Evolutionary conservation across 2,113 vertebrate genomes (phyloP).

Genomic region (Zosterops lateralis): DNA sequence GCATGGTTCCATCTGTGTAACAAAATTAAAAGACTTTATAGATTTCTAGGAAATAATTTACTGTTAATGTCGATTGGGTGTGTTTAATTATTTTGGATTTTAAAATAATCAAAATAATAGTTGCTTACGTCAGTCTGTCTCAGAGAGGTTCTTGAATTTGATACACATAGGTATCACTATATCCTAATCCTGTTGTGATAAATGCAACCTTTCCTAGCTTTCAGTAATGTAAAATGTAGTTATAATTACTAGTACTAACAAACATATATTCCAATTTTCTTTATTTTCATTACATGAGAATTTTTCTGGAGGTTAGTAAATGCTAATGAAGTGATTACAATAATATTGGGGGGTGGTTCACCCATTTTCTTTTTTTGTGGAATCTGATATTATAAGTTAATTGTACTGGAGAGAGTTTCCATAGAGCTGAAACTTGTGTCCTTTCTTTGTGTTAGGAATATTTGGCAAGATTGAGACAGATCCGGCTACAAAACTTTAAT

Average conservation of each 20-base stretch:
- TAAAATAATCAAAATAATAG: conserved; percentile 23
- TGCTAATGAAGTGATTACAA: background rate
- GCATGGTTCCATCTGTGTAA: conserved; percentile 72
- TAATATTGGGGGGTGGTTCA: background rate
- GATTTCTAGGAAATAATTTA: conserved; percentile 34
- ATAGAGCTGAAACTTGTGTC: background rate
- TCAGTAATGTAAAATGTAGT: background rate
- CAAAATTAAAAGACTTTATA: conserved; percentile 15
- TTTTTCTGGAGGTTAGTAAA: background rate
- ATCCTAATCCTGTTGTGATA: background rate
- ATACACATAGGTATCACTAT: background rate
- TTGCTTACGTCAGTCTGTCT: background rate
- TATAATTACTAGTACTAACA: background rate
- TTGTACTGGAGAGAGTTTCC: background rate
- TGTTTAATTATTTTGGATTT: background rate
- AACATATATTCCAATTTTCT: background rate
- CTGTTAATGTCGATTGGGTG: background rate
- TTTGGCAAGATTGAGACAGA: conserved; percentile 89
- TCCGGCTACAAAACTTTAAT: conserved; percentile 96
- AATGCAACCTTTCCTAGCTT: background rate
- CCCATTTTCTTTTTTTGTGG: background rate
- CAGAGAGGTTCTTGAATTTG: background rate
- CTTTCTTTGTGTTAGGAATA: conserved; percentile 81
- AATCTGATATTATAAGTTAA: background rate
- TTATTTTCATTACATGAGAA: background rate